Evolutionary conservation across 1,140 invertebrate genomes (phyloP).

Genomic region (Drusus annulatus): DNA sequence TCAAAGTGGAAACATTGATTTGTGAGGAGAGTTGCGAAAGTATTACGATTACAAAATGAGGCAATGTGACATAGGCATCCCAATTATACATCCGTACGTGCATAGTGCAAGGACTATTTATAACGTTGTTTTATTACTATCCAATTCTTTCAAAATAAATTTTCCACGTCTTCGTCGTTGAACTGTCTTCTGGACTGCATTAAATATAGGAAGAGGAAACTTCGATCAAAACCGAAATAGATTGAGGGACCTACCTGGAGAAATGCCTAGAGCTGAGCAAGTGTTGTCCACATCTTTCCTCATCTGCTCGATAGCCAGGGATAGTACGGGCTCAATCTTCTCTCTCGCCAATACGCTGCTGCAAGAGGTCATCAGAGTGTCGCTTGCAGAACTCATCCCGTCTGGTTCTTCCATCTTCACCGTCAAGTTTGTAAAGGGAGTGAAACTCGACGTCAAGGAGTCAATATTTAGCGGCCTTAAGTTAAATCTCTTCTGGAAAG

Average conservation of each 20-base stretch:
- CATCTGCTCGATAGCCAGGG: slow-evolving; percentile 88
- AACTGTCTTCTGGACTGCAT: too few relatives aligned
- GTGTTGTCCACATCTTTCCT: slow-evolving; percentile 88
- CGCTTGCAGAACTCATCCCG: slow-evolving; percentile 61
- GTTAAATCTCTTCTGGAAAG: slow-evolving; percentile 87
- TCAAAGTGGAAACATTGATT: neutral
- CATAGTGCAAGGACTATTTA: too few relatives aligned
- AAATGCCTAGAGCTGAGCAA: slow-evolving; percentile 87
- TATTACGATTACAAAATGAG: slow-evolving; percentile 4
- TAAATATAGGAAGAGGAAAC: too few relatives aligned
- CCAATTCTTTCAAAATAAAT: too few relatives aligned
- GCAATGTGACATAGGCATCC: too few relatives aligned
- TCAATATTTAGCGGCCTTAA: slow-evolving; percentile 81
- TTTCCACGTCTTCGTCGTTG: too few relatives aligned
- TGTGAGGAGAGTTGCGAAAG: neutral
- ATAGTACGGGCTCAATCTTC: slow-evolving; percentile 87
- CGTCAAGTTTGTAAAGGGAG: slow-evolving; percentile 71
- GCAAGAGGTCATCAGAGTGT: slow-evolving; percentile 65
- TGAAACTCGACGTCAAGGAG: slow-evolving; percentile 69
- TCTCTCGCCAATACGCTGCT: slow-evolving; percentile 75
- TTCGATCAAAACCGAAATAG: too few relatives aligned
- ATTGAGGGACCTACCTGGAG: slow-evolving; percentile 78
- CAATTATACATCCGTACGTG: too few relatives aligned
- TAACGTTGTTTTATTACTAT: too few relatives aligned
- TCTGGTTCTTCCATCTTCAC: slow-evolving; percentile 76